Base-by-base conservation (phyloP, 2,113 vertebrate genomes). In the Oophaga pumilio region DNA sequence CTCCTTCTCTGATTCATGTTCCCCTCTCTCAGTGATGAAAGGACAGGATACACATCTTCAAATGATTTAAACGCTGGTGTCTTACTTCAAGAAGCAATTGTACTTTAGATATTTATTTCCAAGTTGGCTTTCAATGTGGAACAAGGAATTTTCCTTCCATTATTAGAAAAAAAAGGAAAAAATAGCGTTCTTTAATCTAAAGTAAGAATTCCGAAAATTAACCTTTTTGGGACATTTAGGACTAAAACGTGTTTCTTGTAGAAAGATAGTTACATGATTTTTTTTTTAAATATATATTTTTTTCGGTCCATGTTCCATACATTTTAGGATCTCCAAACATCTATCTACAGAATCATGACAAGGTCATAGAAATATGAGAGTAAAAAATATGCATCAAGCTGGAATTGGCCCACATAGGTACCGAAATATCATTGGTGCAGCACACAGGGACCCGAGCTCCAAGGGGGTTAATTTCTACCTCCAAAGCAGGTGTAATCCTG, bases 41-140 rank as follows among this genome's bases (percentile, higher is more conserved):
- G 85, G 85, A 80, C 52, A 80, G 76, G 62, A 80, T 69, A 52
- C 76, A 86, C 85, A 86, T 86, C 76, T 80, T 86, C 85, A 86
- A 79, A 43, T 71, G 76, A 87, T 87, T 80, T 87, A 80, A 71
- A 56, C 6, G 12, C 64, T 69, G 52, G 66, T 80, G 85, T 81
- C 85, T 73, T 59, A n/a, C 62, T 86, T 85, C 74, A 68, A 86
- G 76, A 79, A 78, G 69, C 68, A 80, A 69, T 87, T 71, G 33
- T 71, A 59, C n/a, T 83, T 26, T 83, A n/a, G 49, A 62, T 71
- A 69, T 80, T 80, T 81, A 43, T 69, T 71, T 87, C 24, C 76
- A 81, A 69, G 50, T 53, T 57, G 56, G 22, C 50, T 87, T 87
- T 87, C 59, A 80, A 71, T 80, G 52, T 68, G 85, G 85, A 86